Base-by-base conservation (phyloP, 2,113 vertebrate species). In the Gymnobelideus leadbeateri region DNA sequence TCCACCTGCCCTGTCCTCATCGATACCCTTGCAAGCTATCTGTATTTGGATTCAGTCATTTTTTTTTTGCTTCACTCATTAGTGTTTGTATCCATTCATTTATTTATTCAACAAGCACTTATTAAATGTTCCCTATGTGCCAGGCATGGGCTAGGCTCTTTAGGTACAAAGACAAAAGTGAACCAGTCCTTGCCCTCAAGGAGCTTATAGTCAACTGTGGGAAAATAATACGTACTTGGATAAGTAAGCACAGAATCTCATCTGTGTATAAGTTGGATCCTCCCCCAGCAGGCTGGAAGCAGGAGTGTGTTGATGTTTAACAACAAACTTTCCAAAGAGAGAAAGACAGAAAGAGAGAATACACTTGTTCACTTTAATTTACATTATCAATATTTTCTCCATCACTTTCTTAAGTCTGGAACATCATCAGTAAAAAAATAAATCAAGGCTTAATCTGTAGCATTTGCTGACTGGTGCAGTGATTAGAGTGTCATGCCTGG, bases 1-100 rank as follows among this genome's bases (percentile, higher is more conserved):
- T 93, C 91, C 0, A 31, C 14, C 37, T 55, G 0, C 10, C 14
- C 9, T 2, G 77, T 53, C 0, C 54, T 94, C 52, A 0, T 43
- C 31, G 23, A 46, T 23, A 1, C 46, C 28, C 61, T n/a, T 77
- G 19, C 37, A 77, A 61, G 12, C 31, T n/a, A 14, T 16, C 31
- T 68, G 61, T n/a, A 77, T n/a, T 77, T 77, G 26, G 26, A 28
- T 57, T 57, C 55, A n/a, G 37, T 61, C 57, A n/a, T n/a, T n/a
- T 37, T 55, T 55, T 25, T 28, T 28, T 61, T 61, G 61, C 61
- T 37, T 37, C 61, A 68, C 19, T 77, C 68, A 77, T n/a, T 77
- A 19, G n/a, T 77, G 14, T n/a, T 77, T 77, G 14, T 19, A 77
- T 77, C 37, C 16, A 77, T n/a, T 4, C 37, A 77, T n/a, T 77